Conservation (phyloP, 2,797 vertebrate species). For the Eulemur albifrons region DNA sequence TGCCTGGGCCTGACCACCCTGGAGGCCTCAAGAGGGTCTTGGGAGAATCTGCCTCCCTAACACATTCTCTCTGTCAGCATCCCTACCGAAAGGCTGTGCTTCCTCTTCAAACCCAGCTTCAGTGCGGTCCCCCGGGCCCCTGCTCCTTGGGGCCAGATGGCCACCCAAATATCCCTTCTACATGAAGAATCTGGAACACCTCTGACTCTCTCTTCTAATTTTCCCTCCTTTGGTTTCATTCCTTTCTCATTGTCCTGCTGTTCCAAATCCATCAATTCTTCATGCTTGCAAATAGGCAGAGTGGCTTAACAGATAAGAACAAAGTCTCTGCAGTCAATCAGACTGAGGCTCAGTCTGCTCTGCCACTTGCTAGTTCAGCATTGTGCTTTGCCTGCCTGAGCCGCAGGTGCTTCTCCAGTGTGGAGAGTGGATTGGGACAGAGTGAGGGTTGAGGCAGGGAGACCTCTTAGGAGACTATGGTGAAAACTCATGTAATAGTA, state of each 20-base stretch:
- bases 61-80: not conserved
- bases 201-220: not conserved
- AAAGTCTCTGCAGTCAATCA: not conserved
- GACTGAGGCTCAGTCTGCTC: not conserved
- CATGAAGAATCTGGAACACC: not conserved
- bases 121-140: fast-evolving
- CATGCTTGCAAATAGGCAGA: not conserved
- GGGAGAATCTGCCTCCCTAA: not conserved
- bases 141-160: not conserved
- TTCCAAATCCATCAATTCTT: not conserved
- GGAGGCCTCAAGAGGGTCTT: not conserved
- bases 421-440: not conserved
- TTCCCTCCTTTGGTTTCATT: not conserved
- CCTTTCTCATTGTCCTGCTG: not conserved
- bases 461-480: not conserved
- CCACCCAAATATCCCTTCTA: not conserved
- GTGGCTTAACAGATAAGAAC: not conserved
- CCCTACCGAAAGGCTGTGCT: not conserved
- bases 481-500: not conserved
- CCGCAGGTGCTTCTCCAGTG: fast-evolving
- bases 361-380: fast-evolving
- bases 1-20: not conserved
- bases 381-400: fast-evolving
- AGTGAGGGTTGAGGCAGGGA: not conserved
- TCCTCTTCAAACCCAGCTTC: not conserved